Conservation (phyloP, 2,113 vertebrate genomes). For the Phaethon lepturus region DNA sequence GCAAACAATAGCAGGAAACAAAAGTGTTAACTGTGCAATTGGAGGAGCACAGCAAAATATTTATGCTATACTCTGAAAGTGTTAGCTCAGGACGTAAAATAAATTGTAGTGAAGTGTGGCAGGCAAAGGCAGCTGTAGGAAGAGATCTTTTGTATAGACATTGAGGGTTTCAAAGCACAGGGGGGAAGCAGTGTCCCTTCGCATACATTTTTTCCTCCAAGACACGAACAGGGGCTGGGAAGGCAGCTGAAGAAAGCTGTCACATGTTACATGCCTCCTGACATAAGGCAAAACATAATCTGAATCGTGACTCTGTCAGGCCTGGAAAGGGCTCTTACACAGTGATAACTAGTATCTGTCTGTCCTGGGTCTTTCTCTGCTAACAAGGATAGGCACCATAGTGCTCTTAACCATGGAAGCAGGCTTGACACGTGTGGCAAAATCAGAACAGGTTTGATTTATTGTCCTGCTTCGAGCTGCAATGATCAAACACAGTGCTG, state of each 20-base stretch:
- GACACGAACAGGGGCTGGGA: background rate
- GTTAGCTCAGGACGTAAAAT: background rate
- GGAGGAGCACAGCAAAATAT: background rate
- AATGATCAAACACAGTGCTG: background rate
- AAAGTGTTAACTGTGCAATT: background rate
- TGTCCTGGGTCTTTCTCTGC: background rate
- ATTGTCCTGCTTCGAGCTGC: background rate
- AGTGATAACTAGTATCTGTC: background rate
- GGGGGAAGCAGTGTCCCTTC: background rate
- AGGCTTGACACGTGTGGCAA: background rate
- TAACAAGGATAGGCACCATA: background rate
- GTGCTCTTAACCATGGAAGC: background rate
- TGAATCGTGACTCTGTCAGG: background rate
- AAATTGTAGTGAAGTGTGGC: background rate
- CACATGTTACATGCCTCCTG: background rate
- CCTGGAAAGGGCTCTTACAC: background rate
- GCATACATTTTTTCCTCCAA: no score
- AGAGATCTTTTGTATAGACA: background rate
- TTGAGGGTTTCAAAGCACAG: background rate
- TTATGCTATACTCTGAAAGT: background rate
- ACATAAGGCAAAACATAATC: background rate
- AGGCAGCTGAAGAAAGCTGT: background rate
- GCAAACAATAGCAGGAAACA: background rate
- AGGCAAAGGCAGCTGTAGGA: background rate
- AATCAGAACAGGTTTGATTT: background rate